Base-by-base conservation (phyloP, 2,113 vertebrate species). In the Genyomyrus donnyi region DNA sequence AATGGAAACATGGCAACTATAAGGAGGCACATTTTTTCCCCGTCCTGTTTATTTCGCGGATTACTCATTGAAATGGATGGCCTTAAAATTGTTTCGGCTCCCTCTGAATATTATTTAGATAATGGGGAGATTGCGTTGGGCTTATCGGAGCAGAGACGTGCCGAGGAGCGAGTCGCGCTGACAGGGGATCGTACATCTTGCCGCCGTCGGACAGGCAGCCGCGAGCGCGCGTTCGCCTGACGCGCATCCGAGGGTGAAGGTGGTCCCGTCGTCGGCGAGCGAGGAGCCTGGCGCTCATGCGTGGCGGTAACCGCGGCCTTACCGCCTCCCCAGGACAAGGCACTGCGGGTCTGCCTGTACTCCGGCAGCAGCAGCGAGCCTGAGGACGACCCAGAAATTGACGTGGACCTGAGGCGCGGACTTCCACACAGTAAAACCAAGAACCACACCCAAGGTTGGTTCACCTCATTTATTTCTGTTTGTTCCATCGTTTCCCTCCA, bases 311-410 rank as follows among this genome's bases (percentile, higher is more conserved):
- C 35, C 31, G 4, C 35, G 15, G 74, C 53, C 70, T 19, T 87
- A 5, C 21, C 93, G 91, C 45, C 91, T 87, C 83, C 90, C 83
- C 92, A 96, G 95, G 93, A 95, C 92, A 92, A 92, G 90, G 91
- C 92, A 84, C 92, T 94, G 19, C 93, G 93, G 92, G 92, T 92
- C 17, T 94, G 95, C 89, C 91, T 92, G 0, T 95, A 94, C 27
- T 95, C 95, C 91, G 93, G 94, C 0, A 95, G 94, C 90, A 93
- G 93, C 94, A 95, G 93, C 88, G 94, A 93, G 85, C 90, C 93
- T 66, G 93, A 95, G 90, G 93, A 39, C 45, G 95, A 70, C 62
- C 62, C 62, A 11, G n/a, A 70, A 27, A 27, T 11, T 4, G 62
- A 27, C n/a, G 93, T 94, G 88, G 92, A 90, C 92, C 27, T 93